phyloP scores from a whole-genome alignment of 2,888 invertebrate species.

The Monoplex corrugatus region DNA sequence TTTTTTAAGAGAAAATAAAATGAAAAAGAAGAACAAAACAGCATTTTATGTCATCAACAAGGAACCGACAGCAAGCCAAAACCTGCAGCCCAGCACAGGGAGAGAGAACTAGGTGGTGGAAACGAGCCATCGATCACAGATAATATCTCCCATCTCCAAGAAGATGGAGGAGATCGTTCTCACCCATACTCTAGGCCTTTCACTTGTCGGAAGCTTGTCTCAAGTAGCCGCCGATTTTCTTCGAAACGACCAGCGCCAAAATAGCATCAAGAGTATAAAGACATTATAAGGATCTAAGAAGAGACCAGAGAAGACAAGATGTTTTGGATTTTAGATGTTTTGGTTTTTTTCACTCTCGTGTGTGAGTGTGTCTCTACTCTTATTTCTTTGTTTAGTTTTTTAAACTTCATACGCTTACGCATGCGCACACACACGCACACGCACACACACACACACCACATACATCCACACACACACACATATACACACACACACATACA shows the following conservation, averaged over 20 bases:
- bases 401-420: too few species aligned
- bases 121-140: conserved; percentile 29
- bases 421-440: too few species aligned
- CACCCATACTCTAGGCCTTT: conserved; percentile 7
- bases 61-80: background rate
- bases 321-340: too few species aligned
- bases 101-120: background rate
- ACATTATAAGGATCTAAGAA: background rate
- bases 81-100: background rate
- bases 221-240: conserved; percentile 39
- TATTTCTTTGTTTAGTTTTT: too few species aligned
- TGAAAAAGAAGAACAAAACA: background rate
- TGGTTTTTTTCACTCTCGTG: too few species aligned
- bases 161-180: conserved; percentile 12
- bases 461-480: too few species aligned
- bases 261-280: background rate
- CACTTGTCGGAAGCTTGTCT: conserved; percentile 45
- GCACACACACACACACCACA: too few species aligned
- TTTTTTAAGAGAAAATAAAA: too few species aligned
- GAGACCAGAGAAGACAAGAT: too few species aligned
- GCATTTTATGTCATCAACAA: background rate
- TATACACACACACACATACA: too few species aligned
- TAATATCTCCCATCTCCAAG: conserved; percentile 29
- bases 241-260: conserved; percentile 18
- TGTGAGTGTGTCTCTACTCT: too few species aligned